These are phyloP conservation scores for Cavia aperea DNA, from an alignment of 2,113 vertebrate species.

Conservation along the genomic window DNA sequence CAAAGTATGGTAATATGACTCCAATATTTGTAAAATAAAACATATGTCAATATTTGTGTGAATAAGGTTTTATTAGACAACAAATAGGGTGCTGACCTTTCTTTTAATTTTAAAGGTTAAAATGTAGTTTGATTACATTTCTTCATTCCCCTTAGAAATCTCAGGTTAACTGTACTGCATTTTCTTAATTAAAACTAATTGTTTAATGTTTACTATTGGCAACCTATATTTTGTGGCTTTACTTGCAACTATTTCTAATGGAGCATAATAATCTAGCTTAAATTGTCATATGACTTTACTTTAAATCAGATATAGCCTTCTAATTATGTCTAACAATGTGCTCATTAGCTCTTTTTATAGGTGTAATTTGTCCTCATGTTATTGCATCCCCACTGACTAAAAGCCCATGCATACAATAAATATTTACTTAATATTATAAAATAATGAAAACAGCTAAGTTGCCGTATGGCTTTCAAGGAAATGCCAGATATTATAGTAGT, in stretches of 20 bases:
- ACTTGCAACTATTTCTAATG: not conserved
- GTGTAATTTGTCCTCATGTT: not conserved
- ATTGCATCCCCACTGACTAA: not conserved
- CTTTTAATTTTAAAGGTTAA: not conserved
- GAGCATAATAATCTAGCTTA: not conserved
- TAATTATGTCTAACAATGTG: not conserved
- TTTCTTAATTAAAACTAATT: not conserved
- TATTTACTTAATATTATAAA: conserved; percentile 40
- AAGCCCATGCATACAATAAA: conserved; percentile 33
- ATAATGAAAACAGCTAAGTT: conserved; percentile 19
- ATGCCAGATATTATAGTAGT: not conserved
- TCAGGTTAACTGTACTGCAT: not conserved
- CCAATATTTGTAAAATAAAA: not conserved
- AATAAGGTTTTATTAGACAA: not conserved
- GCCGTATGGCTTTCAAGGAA: not conserved
- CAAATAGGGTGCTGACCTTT: not conserved
- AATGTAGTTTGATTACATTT: not conserved
- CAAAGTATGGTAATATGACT: not conserved
- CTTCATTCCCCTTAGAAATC: not conserved
- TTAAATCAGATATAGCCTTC: not conserved
- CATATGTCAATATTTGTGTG: not conserved
- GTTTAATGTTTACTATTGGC: not conserved
- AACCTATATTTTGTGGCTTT: not conserved
- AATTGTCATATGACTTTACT: not conserved
- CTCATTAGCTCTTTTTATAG: not conserved